phyloP scores from a whole-genome alignment of 2,113 vertebrate species.

The Ahaetulla prasina region DNA sequence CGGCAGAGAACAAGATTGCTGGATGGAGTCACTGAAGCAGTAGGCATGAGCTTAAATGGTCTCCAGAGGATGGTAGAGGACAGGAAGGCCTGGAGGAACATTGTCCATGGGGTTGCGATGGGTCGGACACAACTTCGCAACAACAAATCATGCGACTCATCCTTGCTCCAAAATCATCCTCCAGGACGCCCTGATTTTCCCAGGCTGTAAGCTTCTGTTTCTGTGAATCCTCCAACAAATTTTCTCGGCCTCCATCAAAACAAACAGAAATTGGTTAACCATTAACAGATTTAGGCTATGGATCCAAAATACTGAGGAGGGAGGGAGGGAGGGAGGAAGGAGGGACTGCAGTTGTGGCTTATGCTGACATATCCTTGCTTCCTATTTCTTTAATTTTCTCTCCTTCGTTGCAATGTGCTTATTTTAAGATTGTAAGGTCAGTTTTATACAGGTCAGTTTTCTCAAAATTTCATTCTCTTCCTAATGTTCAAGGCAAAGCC shows the following conservation, averaged over 20 bases:
- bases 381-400: neutral
- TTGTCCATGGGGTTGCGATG: too few species aligned
- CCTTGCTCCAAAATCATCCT: neutral
- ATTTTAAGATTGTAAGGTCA: neutral
- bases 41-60: too few species aligned
- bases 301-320: neutral
- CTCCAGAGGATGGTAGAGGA: too few species aligned
- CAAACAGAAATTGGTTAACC: neutral
- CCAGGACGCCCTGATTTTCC: neutral
- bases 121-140: too few species aligned
- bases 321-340: neutral
- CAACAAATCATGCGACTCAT: neutral
- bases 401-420: neutral
- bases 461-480: neutral
- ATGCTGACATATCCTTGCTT: neutral
- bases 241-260: neutral
- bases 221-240: neutral
- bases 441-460: neutral
- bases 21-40: too few species aligned
- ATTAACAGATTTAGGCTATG: neutral
- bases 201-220: neutral
- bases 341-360: neutral
- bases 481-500: neutral
- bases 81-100: too few species aligned
- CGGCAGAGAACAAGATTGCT: too few species aligned